Evolutionary conservation across 1,140 invertebrate species (phyloP), one percentile per base, ranked within the genome.

Genomic region (Ceratina japonica): DNA sequence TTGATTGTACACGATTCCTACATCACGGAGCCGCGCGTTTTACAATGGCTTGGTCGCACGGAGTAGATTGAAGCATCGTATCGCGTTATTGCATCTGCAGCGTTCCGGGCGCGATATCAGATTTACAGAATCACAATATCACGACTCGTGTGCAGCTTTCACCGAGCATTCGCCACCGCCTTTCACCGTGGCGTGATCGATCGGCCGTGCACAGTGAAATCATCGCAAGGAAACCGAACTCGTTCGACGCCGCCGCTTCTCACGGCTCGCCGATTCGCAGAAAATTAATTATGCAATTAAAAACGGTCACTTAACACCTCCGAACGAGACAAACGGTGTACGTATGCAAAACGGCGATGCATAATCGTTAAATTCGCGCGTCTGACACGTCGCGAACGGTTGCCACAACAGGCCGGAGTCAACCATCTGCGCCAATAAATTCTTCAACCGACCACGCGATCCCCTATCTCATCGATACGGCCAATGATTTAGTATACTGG

Each of bases 391-490:
- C 12, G 24, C 24, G 18, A 64, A 20, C 18, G 18, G 24, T 73
- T 63, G 44, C 18, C 27, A 62, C 22, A 24, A 16, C 4, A 22
- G 12, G 20, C 15, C 51, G 58, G 58, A 18, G 61, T 31, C 44
- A 24, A 52, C 24, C 49, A 54, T 65, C 27, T 74, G 61, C 37
- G 37, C 51, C 52, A 20, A 56, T 70, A 70, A 70, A 56, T 70
- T 58, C 52, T 70, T 70, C 51, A 58, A 70, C 37, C 66, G 52
- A 54, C 66, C 66, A 54, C 66, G 51, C 24, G 18, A 70, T 70
- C 66, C 24, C n/a, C 49, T 68, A 52, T 68, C 65, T 54, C 52
- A 20, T 70, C 66, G 66, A 70, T 56, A 69, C 4, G 24, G 16
- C 24, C 66, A 31, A 70, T 70, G 66, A 70, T 70, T 70, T 70